phyloP scores from a whole-genome alignment of 2,797 vertebrate species.

The Artibeus lituratus region DNA sequence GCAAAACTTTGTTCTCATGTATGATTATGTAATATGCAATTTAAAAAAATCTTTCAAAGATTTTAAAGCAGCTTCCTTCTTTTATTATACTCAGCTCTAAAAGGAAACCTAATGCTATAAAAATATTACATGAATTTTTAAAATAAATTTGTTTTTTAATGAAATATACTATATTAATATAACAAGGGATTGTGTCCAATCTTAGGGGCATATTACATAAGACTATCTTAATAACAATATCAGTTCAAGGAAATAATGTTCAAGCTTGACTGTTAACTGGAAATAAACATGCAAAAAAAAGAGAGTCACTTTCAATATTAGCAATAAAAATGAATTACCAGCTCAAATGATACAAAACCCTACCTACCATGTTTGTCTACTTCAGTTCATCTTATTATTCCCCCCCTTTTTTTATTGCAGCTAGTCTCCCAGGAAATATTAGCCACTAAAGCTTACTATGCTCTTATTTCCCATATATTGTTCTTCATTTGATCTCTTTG shows the following conservation, averaged over 20 bases:
- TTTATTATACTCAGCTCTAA: not conserved
- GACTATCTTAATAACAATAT: not conserved
- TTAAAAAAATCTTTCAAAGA: not conserved
- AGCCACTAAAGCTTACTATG: not conserved
- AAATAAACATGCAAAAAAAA: not conserved
- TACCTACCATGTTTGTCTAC: not conserved
- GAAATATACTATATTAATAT: not conserved
- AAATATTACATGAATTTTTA: conserved; percentile 7
- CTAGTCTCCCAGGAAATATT: not conserved
- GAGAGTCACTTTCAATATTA: not conserved
- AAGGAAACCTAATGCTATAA: not conserved
- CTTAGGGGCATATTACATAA: not conserved
- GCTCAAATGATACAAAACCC: not conserved
- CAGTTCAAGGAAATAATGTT: not conserved
- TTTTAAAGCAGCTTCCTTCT: not conserved
- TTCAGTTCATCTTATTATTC: not conserved
- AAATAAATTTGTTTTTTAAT: not conserved
- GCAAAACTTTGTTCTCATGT: not conserved
- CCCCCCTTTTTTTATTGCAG: not conserved
- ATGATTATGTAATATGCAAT: not conserved
- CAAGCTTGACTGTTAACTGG: not conserved
- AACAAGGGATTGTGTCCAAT: not conserved
- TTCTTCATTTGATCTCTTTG: not conserved
- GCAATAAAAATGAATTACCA: not conserved
- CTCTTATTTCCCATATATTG: not conserved